Evolutionary conservation across 2,113 vertebrate genomes (phyloP).

Genomic region (Phocoena phocoena): DNA sequence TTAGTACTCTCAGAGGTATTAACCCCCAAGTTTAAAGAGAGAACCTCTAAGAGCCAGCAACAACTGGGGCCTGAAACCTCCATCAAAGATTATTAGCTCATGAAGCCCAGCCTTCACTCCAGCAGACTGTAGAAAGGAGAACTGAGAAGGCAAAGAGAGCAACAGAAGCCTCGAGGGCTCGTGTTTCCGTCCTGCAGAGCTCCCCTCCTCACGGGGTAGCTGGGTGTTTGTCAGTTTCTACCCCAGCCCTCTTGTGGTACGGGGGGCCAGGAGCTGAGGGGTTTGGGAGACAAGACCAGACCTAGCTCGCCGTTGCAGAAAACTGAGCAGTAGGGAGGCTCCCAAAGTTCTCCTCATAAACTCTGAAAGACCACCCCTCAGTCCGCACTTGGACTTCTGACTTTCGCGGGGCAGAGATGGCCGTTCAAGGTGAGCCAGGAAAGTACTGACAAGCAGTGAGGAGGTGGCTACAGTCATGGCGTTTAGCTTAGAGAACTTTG

Average conservation of each 20-base stretch:
- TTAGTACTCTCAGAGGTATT: neutral
- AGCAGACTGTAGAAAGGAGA: neutral
- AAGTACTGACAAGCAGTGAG: accelerated
- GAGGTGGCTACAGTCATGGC: neutral
- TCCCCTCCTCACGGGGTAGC: too few relatives aligned
- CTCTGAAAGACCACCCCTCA: neutral
- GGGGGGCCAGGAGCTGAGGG: neutral
- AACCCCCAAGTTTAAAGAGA: neutral
- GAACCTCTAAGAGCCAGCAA: neutral
- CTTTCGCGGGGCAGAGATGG: neutral
- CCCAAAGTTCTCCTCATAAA: neutral
- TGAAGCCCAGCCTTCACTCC: neutral
- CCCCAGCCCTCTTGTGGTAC: neutral
- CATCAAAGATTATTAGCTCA: neutral
- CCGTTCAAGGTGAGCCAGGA: neutral
- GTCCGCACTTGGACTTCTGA: neutral
- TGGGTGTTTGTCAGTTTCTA: neutral
- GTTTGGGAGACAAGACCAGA: neutral
- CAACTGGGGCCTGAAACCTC: neutral
- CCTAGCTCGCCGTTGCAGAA: neutral
- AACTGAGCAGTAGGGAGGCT: neutral
- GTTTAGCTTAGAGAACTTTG: neutral
- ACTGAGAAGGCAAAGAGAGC: neutral
- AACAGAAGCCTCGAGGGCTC: neutral
- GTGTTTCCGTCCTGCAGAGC: neutral